Base-by-base conservation (phyloP, 1,140 invertebrate genomes). In the Papilio machaon region DNA sequence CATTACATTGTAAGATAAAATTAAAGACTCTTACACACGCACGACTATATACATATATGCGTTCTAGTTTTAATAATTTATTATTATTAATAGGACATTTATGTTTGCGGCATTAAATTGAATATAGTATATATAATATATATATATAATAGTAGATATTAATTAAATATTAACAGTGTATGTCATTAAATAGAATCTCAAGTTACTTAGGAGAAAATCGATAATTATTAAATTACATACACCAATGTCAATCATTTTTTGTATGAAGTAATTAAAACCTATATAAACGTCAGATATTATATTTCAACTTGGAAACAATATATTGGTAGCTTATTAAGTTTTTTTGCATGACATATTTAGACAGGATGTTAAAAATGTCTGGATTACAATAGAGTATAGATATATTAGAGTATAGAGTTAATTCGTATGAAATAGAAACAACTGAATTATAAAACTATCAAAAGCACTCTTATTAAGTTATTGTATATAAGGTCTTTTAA, bases 1-100 rank as follows among this genome's bases (percentile, higher is more conserved):
- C 13, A 77, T 77, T 35, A 58, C 19, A 60, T n/a, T 54, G 52
- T 77, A 58, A 58, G 46, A 75, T 47, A 54, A 19, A 49, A 49
- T n/a, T 23, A 49, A 54, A 54, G 74, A 10, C 74, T 30, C 13
- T 10, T 75, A 35, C 47, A 75, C 43, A 75, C 47, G 13, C 11
- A 8, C 64, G 30, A 58, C 1, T 58, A 19, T 19, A 30, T 17
- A 17, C n/a, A n/a, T n/a, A n/a, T 15, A 52, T n/a, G 9, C n/a
- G 2, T 10, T 58, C 6, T 9, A 19, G 17, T 58, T n/a, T 58
- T 19, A 58, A n/a, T 54, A 17, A 54, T 54, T 54, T 17, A n/a
- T 17, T 54, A n/a, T 58, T 6, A n/a, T 58, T n/a, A 19, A n/a
- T 1, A 3, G 1, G 38, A 43, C 7, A 43, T 4, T 43, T 43